Evolutionary conservation across 1,140 invertebrate species (phyloP), one percentile per base, ranked within the genome.

Genomic region (Drepana arcuata): DNA sequence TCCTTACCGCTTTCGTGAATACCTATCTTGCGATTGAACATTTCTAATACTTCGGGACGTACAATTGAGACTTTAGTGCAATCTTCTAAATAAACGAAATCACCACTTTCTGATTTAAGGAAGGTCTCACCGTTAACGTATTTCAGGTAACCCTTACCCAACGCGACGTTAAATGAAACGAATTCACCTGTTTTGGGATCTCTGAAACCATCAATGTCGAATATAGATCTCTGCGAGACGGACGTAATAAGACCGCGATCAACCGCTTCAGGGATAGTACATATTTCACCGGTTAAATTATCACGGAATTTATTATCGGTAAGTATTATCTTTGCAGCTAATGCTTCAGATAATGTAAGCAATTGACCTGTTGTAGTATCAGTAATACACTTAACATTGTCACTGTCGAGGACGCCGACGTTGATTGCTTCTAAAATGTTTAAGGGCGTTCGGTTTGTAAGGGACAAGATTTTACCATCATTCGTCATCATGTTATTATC

Each of bases 161-260:
- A 69, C 28, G 96, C 96, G 41, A 90, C 88, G 73, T 96, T 94
- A 47, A 98, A 91, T 60, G 91, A 95, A 25, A 99, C 86, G 63
- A 91, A 92, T 67, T 95, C 92, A 13, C 88, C 90, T 28, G 90
- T 92, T 44, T 89, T 86, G 0, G 92, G 90, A 74, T 97, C 93
- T 63, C 91, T 92, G 64, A 98, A 95, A 38, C 92, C 95, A 51
- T 95, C 93, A 38, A 97, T 94, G 67, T 97, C 92, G 68, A 97
- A 97, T 40, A 96, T 91, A 2, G 93, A 94, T 73, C 93, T 93
- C 66, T 93, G 92, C 7, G 90, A 88, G 2, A 97, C 91, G 2
- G 95, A 93, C 4, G 93, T 93, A 25, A 98, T 91, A n/a, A 94
- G 85, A 23, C 96, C 95, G 46, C 91, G 87, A 62, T 93, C 91